Evolutionary conservation across 2,797 vertebrate genomes (phyloP).

Genomic region (Apogon hyalosoma): DNA sequence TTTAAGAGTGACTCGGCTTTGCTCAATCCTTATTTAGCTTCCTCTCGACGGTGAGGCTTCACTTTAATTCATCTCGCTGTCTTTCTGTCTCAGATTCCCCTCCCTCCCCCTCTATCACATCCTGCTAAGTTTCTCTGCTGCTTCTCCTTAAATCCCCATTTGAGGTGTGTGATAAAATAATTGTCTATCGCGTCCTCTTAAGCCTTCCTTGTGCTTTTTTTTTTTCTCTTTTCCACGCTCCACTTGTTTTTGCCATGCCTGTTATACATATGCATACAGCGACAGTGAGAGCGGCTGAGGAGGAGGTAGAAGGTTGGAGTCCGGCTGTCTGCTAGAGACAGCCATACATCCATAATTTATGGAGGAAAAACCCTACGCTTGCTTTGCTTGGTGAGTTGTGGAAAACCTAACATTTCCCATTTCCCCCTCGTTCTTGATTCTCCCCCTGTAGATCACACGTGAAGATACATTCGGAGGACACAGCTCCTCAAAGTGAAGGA

Average conservation of each 20-base stretch:
- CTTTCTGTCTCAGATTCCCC: slow-evolving; percentile 17
- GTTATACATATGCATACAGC: slow-evolving; percentile 37
- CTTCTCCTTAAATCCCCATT: neutral
- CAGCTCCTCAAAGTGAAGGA: slow-evolving; percentile 29
- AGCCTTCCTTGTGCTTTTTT: neutral
- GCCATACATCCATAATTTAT: slow-evolving; percentile 63
- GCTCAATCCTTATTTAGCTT: slow-evolving; percentile 53
- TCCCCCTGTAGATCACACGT: neutral
- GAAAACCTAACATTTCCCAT: slow-evolving; percentile 38
- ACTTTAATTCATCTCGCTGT: slow-evolving; percentile 44
- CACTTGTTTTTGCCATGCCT: neutral
- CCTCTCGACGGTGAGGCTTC: slow-evolving; percentile 32
- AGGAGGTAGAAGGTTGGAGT: slow-evolving; percentile 48
- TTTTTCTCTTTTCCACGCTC: neutral
- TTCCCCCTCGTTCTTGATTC: neutral
- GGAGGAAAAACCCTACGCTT: slow-evolving; percentile 9
- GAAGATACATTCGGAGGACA: slow-evolving; percentile 15
- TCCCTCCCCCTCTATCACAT: neutral
- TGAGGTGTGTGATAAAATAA: slow-evolving; percentile 2
- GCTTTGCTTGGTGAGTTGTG: slow-evolving; percentile 41
- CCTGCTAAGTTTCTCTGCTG: slow-evolving; percentile 9
- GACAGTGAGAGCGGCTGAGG: slow-evolving; percentile 24
- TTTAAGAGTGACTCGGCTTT: slow-evolving; percentile 46
- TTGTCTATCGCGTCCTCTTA: neutral
- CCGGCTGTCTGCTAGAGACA: slow-evolving; percentile 20